Conservation (phyloP, 2,113 vertebrate species). For the Alectura lathami region DNA sequence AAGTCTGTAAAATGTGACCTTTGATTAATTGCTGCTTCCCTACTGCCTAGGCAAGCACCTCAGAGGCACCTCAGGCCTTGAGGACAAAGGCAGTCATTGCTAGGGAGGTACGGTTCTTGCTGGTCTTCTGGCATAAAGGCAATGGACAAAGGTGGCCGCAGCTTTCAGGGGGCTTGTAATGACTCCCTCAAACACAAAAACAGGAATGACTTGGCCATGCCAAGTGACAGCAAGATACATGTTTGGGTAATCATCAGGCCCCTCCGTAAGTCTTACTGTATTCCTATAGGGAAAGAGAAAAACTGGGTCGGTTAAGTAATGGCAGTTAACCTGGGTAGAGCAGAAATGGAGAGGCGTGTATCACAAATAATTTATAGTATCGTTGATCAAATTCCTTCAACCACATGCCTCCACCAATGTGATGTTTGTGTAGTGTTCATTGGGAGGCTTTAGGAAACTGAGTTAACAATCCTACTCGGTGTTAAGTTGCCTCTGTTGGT, state of each 20-base stretch:
- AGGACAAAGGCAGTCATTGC: not conserved
- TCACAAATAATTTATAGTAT: not conserved
- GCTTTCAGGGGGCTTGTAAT: not conserved
- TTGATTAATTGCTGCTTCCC: not conserved
- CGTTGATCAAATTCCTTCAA: not conserved
- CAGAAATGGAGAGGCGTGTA: not conserved
- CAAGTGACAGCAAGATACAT: not conserved
- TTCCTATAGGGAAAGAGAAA: not conserved
- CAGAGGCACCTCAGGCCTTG: not conserved
- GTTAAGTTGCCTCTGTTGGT: slow-evolving; percentile 63
- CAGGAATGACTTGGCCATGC: not conserved
- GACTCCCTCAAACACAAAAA: not conserved
- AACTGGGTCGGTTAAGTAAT: not conserved
- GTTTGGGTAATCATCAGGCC: not conserved
- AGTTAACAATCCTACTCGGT: slow-evolving; percentile 59
- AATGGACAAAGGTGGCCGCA: not conserved
- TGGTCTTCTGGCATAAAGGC: not conserved
- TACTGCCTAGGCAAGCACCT: not conserved
- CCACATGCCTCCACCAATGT: not conserved
- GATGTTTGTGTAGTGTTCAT: not conserved
- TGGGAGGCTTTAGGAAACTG: slow-evolving; percentile 4
- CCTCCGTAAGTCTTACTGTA: not conserved
- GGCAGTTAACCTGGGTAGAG: not conserved
- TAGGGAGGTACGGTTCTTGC: not conserved
- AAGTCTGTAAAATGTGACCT: not conserved